A percentile compares a stretch with the other conserved stretches of the same genome.
These are phyloP conservation scores for Ondatra zibethicus DNA, from an alignment of 2,113 vertebrate species.

Conservation along the genomic window DNA sequence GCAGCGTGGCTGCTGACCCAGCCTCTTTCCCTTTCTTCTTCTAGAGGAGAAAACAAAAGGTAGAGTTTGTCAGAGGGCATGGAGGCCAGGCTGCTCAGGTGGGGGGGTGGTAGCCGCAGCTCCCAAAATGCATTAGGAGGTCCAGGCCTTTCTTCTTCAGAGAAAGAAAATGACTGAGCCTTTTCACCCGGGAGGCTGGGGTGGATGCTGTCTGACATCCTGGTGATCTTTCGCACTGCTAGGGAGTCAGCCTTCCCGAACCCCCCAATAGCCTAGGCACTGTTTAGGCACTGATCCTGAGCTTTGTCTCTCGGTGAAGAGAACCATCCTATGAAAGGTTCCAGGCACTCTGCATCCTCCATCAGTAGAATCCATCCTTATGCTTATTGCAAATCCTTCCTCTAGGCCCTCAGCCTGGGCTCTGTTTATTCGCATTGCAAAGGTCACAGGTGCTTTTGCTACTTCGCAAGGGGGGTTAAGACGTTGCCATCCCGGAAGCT, in stretches of 20 bases:
- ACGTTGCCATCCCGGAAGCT: rapidly evolving
- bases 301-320: background rate
- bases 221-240: background rate
- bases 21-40: slow-evolving; percentile 94
- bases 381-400: background rate
- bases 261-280: no score
- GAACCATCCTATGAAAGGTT: background rate
- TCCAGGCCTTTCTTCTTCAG: background rate
- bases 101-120: background rate
- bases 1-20: slow-evolving; percentile 85
- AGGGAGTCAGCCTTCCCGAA: background rate
- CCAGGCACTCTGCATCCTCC: background rate
- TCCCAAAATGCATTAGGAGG: background rate
- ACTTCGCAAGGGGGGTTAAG: background rate
- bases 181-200: background rate
- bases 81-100: background rate
- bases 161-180: background rate
- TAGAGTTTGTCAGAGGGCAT: background rate
- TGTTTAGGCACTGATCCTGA: background rate
- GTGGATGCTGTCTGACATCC: background rate
- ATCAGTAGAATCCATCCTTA: no score
- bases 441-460: background rate
- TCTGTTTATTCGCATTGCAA: background rate
- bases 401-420: background rate
- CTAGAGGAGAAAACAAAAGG: slow-evolving; percentile 83